Percentiles rank a stretch among this genome's conserved stretches.
phyloP scores from a whole-genome alignment of 2,797 vertebrate genomes.

The Sibirionetta formosa region DNA sequence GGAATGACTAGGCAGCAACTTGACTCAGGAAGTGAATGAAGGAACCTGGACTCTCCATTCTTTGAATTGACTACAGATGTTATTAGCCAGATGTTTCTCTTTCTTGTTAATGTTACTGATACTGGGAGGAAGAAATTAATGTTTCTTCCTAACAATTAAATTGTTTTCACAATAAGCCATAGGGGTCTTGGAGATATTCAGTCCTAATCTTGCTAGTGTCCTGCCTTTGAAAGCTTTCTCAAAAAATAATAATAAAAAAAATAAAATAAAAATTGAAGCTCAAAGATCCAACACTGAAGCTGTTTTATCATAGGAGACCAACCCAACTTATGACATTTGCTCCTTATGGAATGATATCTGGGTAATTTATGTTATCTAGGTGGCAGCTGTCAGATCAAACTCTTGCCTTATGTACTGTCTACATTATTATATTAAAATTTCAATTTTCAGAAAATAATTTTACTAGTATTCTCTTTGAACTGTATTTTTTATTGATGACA shows the following conservation, averaged over 20 bases:
- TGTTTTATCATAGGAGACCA: neutral
- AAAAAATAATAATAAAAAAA: neutral
- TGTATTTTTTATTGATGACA: neutral
- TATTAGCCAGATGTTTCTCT: neutral
- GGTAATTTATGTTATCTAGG: neutral
- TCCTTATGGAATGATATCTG: neutral
- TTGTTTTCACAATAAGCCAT: neutral
- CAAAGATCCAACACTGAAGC: neutral
- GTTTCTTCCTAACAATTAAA: neutral
- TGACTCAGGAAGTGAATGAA: neutral
- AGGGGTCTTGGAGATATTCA: neutral
- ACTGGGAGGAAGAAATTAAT: neutral
- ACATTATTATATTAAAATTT: neutral
- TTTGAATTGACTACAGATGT: fast-evolving
- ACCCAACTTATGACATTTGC: neutral
- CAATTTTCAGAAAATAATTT: neutral
- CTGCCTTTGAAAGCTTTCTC: neutral
- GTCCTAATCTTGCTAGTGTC: neutral
- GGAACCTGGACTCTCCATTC: neutral
- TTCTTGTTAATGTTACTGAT: neutral
- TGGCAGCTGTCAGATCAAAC: neutral
- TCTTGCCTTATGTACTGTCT: neutral
- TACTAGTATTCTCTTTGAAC: neutral
- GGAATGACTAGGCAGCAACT: neutral
- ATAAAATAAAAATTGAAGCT: neutral